Base-by-base conservation (phyloP, 2,797 vertebrate species). In the Remorina albescens region DNA sequence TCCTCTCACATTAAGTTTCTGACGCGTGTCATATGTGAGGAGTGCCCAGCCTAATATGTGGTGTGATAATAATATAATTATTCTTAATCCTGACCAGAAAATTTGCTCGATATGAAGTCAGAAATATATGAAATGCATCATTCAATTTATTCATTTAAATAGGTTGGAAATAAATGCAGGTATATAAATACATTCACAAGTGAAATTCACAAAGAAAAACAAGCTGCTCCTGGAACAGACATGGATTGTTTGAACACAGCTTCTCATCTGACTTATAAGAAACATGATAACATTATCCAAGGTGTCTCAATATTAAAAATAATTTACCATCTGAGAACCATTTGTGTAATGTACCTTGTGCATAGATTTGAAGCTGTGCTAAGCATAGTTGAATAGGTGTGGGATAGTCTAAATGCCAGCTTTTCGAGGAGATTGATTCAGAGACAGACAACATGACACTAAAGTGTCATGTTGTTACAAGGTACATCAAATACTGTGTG, bases 11-110 rank as follows among this genome's bases (percentile, higher is more conserved):
- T n/a, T n/a, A n/a, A n/a, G n/a, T n/a, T n/a, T n/a, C n/a, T n/a
- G n/a, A n/a, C 63, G 25, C 66, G 68, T 61, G 47, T 57, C 57
- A 71, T 67, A 73, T 72, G 64, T 58, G 39, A 69, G 46, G 56
- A 55, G 42, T 16, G 11, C 23, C 0, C n/a, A 32, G 18, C 30
- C 60, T 36, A 49, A 25, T 46, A 57, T 1, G 19, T 34, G 36
- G 6, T 37, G 30, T 62, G n/a, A 69, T 44, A 7, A 50, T 34
- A 28, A 65, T 56, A 47, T 51, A n/a, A n/a, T n/a, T 7, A 10
- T 6, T 4, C 46, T 51, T 58, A 2, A 30, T 23, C 12, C 16
- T 41, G 34, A 46, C 10, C 11, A 23, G 51, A 49, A 70, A 59
- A 57, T 18, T n/a, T n/a, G n/a, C n/a, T n/a, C n/a, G n/a, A n/a